Evolutionary conservation across 2,888 invertebrate species (phyloP), one percentile per base, ranked within the genome.

Genomic region (Latrodectus elegans): DNA sequence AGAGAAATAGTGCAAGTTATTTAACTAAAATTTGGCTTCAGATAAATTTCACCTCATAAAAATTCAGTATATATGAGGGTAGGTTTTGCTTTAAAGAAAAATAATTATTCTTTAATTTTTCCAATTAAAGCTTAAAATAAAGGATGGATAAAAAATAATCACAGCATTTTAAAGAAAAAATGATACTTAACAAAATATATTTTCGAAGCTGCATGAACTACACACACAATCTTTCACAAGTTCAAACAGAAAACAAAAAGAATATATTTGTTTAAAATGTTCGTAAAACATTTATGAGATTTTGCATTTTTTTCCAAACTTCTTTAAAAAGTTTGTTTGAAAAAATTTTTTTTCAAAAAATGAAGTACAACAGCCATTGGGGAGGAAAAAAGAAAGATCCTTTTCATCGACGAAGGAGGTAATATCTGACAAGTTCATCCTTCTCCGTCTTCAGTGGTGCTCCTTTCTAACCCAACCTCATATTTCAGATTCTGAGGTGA

Each of bases 321-420:
- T 38, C 68, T 70, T 60, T 74, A 79, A 73, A 73, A 67, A 77
- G 77, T 77, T 26, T 49, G 26, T 49, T 38, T 75, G 22, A n/a
- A 14, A 17, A 68, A n/a, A n/a, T n/a, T n/a, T 77, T 77, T 67
- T 22, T 12, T 60, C 53, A 51, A 67, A 38, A 81, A 87, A 81
- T 77, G 81, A 87, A 87, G 88, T 88, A 88, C 88, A 74, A 78
- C 74, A 83, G 87, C 87, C 87, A 83, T 60, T 64, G 68, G 38
- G 38, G 85, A 85, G 75, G 64, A 71, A 67, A 71, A 73, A 73
- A 73, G 51, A 73, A 71, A 71, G 2, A 17, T 68, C 26, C 68
- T 68, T 26, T 22, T 22, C 9, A n/a, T 68, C 22, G 22, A 17
- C 12, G 70, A 70, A 17, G 17, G 70, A 22, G 70, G 22, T 70